Base-by-base conservation (phyloP, 1,140 invertebrate genomes). In the Drosophila cardini region DNA sequence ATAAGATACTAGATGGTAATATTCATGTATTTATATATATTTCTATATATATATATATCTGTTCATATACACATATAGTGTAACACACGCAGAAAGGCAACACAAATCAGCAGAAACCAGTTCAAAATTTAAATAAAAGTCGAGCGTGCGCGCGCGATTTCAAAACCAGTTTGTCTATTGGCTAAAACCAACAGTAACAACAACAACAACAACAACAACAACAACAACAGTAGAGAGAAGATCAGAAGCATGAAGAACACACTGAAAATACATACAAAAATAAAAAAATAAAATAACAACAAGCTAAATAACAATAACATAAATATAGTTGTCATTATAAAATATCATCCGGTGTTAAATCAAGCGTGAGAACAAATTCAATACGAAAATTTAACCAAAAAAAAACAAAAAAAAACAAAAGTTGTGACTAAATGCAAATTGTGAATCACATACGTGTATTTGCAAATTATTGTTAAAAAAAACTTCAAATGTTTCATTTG, bases 41-140 rank as follows among this genome's bases (percentile, higher is more conserved):
- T 5, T 26, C 21, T 21, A 67, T 53, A 34, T 16, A 50, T 42
- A 4, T 13, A 69, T 26, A 40, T 3, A 65, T n/a, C 4, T 11
- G 18, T 18, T n/a, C 32, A 9, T 13, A 67, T 11, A 52, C 34
- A 30, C 34, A 62, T 18, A 62, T 36, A 38, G 72, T 80, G 80
- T 81, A 72, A 80, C 79, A 79, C 58, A 65, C 67, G 71, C 78
- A 65, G 65, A 63, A 73, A 81, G 60, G 60, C 67, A 82, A 53
- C 70, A 87, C 84, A 86, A 86, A 87, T 87, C 84, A 87, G 84
- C 79, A 78, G 72, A 87, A 87, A 87, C 83, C 84, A 87, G 83
- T 87, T 87, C 84, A 87, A 89, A 87, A 87, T 87, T 87, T 87
- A 87, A 87, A 87, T 87, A 87, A 87, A 87, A 80, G 68, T 68